Evolutionary conservation across 2,113 vertebrate species (phyloP), one percentile per base, ranked within the genome.

Genomic region (Podiceps cristatus): DNA sequence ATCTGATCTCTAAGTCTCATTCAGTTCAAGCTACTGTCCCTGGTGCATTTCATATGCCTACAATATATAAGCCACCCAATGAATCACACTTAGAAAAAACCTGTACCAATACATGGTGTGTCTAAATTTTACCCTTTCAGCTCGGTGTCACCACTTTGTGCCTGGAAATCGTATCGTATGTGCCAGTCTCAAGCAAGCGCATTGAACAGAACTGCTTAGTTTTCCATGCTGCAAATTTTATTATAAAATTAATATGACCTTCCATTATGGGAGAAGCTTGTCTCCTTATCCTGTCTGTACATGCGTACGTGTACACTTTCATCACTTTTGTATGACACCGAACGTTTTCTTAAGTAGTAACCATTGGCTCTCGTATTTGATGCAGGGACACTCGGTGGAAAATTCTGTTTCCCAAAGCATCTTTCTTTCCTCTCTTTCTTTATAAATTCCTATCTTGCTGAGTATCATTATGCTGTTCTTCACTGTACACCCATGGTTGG

Each of bases 291-390:
- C 47, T 13, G 3, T 19, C 56, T n/a, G 14, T 18, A 33, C 77
- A 45, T 22, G 27, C 5, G 1, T 28, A 44, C 1, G 5, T 18
- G 13, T 15, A 18, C 6, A 4, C 33, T 67, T 73, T 3, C 23
- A 12, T 28, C 20, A 25, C 33, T 82, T 63, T 8, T 27, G 13
- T 31, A 12, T 11, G 35, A 47, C 44, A 23, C 27, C 8, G 10
- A 17, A 35, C 29, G 27, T 35, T 71, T 76, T 75, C 56, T 71
- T 27, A 31, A 45, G 19, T 5, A n/a, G 42, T 10, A 75, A 52
- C 28, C 20, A 15, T 4, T 40, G n/a, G 2, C 24, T 81, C 12
- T 69, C 28, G 50, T 31, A 37, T 47, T 35, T 10, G 25, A 64
- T 17, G 33, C 56, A 71, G 28, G 45, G n/a, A 33, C 6, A 15